Evolutionary conservation across 2,113 vertebrate species (phyloP), one percentile per base, ranked within the genome.

Genomic region (Patagioenas fasciata): DNA sequence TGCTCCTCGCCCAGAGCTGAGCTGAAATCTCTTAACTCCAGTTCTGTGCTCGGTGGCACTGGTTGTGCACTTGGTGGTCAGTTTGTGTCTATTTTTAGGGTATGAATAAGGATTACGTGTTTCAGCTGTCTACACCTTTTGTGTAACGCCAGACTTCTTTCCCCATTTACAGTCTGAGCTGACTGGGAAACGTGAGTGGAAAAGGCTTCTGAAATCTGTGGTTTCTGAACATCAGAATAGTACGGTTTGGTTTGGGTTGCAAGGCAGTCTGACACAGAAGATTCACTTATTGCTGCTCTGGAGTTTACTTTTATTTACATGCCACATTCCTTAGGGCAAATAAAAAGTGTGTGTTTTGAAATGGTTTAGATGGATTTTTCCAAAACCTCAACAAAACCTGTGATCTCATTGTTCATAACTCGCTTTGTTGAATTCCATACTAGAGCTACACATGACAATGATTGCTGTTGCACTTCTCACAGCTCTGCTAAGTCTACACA

Each of bases 61-160:
- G 66, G 40, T 57, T 88, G 26, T 65, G 90, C 56, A 31, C 79
- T 85, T 90, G 85, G 88, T 95, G 85, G 90, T 90, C 95, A 84
- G 67, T 90, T 93, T 88, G 72, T 34, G 40, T 91, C 80, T 95
- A 65, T 93, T 93, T 96, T 94, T 93, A 93, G 92, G 34, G 31
- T 74, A 54, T 92, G 83, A 96, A 44, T 89, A 88, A 95, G 74
- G 61, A 85, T 95, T 91, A 66, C 25, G 11, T 91, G 75, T 96
- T 95, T 94, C 92, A 91, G 72, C 90, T 88, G 92, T 91, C 85
- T 86, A 36, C 60, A 94, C 77, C 69, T 96, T 94, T 91, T 88
- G 83, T 95, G 67, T 90, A 82, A 92, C 44, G 29, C 42, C 83
- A 93, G 80, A n/a, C 72, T 86, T 93, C 62, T 94, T 88, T 92